Evolutionary conservation across 2,113 vertebrate genomes (phyloP), one percentile per base, ranked within the genome.

Genomic region (Microcebus jonahi): DNA sequence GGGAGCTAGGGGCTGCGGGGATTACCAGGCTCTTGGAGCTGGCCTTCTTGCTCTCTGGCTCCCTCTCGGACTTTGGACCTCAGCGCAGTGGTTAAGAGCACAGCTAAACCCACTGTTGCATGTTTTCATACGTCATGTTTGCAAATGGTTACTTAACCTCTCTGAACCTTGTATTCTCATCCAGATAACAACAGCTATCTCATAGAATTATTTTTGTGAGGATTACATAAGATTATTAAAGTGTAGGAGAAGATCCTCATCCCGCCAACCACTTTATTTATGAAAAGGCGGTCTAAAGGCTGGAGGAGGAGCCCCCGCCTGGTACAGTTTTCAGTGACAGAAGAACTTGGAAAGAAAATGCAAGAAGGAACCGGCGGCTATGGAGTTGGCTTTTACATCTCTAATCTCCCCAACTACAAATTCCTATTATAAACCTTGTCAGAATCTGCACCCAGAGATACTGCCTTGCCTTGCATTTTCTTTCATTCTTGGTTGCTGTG

Each of bases 281-380:
- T 20, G 15, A 17, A 63, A 80, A n/a, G 29, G 39, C 17, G 14
- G 11, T 53, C 39, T 85, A 42, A 75, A 77, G 76, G 70, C 13
- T 75, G 61, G n/a, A 91, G 27, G n/a, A 5, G 68, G 25, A 61
- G 5, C 6, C 6, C 29, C 29, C 14, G 5, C 50, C 14, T 21
- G 34, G 57, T 48, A 36, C n/a, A 61, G 8, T 68, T 34, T 92
- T 83, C 48, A 82, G 53, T 82, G 50, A 91, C 3, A 68, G 10
- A 86, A 88, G 25, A 96, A 84, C 12, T 67, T 91, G 65, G 48
- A 93, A 90, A 80, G 59, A 18, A 90, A 88, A 48, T 20, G 10
- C 15, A 75, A 42, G 48, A 45, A 68, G 55, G 10, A 59, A 27
- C 39, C 55, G 3, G 21, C 42, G 18, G 31, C 21, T 48, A 68